Conservation (phyloP, 2,113 vertebrate genomes). For the Microtus ochrogaster region DNA sequence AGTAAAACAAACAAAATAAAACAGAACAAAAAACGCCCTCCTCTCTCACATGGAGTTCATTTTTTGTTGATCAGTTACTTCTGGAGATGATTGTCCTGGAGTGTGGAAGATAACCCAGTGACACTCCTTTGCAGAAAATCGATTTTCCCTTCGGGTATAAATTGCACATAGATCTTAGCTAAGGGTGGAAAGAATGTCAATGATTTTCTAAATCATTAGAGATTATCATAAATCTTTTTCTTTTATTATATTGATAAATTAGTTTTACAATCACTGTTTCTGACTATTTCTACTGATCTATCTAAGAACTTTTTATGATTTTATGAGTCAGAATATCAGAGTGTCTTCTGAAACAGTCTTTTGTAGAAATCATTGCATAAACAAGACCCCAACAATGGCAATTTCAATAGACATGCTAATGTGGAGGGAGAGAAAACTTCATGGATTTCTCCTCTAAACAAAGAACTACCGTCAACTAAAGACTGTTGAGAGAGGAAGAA, state of each 20-base stretch:
- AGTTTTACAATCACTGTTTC: neutral
- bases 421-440: neutral
- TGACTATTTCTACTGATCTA: neutral
- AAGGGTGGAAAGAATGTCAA: neutral
- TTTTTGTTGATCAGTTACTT: neutral
- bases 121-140: neutral
- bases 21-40: neutral
- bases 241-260: neutral
- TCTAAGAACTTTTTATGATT: neutral
- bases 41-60: neutral
- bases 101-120: neutral
- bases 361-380: neutral
- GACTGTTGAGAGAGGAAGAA: neutral
- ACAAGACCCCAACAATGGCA: neutral
- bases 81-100: neutral
- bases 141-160: neutral
- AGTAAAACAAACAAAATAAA: neutral
- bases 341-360: neutral
- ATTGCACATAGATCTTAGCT: neutral
- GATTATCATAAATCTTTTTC: neutral
- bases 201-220: neutral
- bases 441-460: neutral
- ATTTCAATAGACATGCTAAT: neutral
- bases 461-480: neutral
- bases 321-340: neutral